phyloP scores from a whole-genome alignment of 2,888 invertebrate genomes.

The Apodemia mormo region DNA sequence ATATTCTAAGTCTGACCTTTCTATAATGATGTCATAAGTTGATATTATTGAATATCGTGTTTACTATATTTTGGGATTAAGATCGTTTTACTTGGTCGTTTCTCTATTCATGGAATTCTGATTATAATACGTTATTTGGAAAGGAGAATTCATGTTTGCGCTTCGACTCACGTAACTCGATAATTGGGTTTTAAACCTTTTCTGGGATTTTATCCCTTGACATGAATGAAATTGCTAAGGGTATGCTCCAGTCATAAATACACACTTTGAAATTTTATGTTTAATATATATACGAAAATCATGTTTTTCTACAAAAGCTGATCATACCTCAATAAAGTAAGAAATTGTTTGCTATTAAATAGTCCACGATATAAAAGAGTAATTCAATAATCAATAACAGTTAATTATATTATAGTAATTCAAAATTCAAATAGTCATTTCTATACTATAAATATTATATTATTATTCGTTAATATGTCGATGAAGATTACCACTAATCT shows the following conservation, averaged over 20 bases:
- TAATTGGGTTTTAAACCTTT: slow-evolving; percentile 3
- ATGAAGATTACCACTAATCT: too few species aligned
- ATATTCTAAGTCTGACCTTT: slow-evolving; percentile 1
- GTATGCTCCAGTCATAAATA: neutral
- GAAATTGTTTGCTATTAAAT: too few species aligned
- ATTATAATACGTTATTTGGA: slow-evolving; percentile 5
- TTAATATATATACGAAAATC: neutral
- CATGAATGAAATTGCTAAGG: slow-evolving; percentile 5
- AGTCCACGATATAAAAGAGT: too few species aligned
- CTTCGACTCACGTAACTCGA: slow-evolving; percentile 5
- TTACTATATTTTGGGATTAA: neutral
- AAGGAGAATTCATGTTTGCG: slow-evolving; percentile 2
- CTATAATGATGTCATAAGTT: neutral
- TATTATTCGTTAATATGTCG: too few species aligned
- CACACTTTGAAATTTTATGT: neutral
- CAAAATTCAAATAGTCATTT: too few species aligned
- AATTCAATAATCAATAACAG: too few species aligned
- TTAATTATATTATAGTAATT: too few species aligned
- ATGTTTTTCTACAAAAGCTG: too few species aligned
- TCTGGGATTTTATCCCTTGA: neutral
- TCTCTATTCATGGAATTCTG: neutral
- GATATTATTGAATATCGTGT: neutral
- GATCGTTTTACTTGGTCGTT: neutral
- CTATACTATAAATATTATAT: too few species aligned
- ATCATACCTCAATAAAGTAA: too few species aligned